Evolutionary conservation across 2,797 vertebrate genomes (phyloP).

Genomic region (Melanotaenia trifasciata): DNA sequence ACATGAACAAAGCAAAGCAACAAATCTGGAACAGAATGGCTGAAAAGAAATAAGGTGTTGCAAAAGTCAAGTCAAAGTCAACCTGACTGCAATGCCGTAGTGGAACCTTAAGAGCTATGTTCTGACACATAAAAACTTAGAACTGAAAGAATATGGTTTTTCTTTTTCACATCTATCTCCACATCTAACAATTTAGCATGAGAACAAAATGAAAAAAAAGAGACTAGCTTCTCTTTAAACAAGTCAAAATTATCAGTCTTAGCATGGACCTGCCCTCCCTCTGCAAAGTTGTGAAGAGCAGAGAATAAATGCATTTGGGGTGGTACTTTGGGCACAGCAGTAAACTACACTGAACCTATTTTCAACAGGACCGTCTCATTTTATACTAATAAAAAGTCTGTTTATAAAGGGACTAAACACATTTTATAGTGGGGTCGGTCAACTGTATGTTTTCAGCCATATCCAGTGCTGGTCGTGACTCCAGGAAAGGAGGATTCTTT

Average conservation of each 20-base stretch:
- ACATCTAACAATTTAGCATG: background rate
- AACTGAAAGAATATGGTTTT: too few species aligned
- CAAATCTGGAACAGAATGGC: too few species aligned
- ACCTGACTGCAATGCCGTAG: too few species aligned
- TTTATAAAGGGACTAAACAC: constrained; percentile 2
- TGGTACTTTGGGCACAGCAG: background rate
- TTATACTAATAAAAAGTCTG: constrained; percentile 5
- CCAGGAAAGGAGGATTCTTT: constrained; percentile 48
- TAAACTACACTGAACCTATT: background rate
- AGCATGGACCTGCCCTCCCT: background rate
- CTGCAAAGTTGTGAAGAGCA: background rate
- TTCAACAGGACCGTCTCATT: background rate
- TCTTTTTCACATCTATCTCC: background rate
- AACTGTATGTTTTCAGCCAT: constrained; percentile 40
- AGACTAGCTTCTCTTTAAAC: background rate
- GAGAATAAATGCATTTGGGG: background rate
- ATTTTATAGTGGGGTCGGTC: constrained; percentile 34
- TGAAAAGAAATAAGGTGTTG: background rate
- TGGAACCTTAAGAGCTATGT: too few species aligned
- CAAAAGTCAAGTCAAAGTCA: too few species aligned
- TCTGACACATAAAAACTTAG: too few species aligned
- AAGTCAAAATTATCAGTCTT: background rate
- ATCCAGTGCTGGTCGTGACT: constrained; percentile 49
- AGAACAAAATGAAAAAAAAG: background rate
- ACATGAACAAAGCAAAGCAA: too few species aligned